Evolutionary conservation across 2,797 vertebrate genomes (phyloP), one percentile per base, ranked within the genome.

Genomic region (Loris lydekkerianus): DNA sequence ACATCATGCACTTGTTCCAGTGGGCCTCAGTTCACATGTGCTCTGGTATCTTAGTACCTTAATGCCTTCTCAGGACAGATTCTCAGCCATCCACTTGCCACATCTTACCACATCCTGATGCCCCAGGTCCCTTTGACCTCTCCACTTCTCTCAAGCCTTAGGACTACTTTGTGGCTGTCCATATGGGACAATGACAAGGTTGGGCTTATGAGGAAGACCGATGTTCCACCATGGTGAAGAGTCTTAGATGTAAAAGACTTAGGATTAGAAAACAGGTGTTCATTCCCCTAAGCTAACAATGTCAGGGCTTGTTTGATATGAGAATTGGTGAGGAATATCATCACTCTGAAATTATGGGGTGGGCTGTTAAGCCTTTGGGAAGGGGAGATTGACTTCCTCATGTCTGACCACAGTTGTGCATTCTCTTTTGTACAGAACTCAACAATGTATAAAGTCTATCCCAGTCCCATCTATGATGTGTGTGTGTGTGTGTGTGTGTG

Each of bases 331-430:
- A 70, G 23, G 18, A 27, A 18, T 73, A 53, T 43, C 25, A 49
- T 31, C 1, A 40, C 69, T 17, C n/a, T 2, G 40, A 65, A 17
- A 23, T 46, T 53, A 14, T 58, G 18, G 37, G 31, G 56, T 56
- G 27, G 40, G 3, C 10, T 2, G 49, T 2, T 46, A 37, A 8
- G 1, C 5, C 4, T 27, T 9, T 85, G 43, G 20, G 4, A 72
- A 65, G 13, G n/a, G 4, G 18, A 53, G 11, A 17, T 7, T 43
- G 29, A 77, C 43, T 61, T 76, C 2, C 0, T 3, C 20, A 31
- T 17, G 13, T 3, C 4, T 72, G 7, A 5, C 20, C 27, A 63
- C 10, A 13, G 2, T 4, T 2, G 2, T 75, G 6, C 2, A 20
- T 82, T 63, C 70, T 60, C 46, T 43, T 75, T 72, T 31, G 25